These are phyloP conservation scores for Hyles lineata DNA, from an alignment of 2,888 invertebrate species.

Conservation along the genomic window DNA sequence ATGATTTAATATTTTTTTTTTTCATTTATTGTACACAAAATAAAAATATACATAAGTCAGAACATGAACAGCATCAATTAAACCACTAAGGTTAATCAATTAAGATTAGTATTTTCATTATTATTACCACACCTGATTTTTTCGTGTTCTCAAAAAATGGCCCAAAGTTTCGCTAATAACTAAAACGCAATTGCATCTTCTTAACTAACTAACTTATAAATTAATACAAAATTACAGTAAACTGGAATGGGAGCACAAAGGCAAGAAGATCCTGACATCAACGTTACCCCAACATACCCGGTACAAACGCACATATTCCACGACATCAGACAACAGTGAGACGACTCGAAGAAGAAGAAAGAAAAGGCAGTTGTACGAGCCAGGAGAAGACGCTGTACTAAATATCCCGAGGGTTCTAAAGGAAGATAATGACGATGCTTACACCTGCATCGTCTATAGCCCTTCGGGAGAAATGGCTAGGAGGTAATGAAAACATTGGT, in stretches of 20 bases:
- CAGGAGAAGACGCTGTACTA: conserved; percentile 83
- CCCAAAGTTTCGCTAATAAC: too few relatives aligned
- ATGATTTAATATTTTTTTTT: too few relatives aligned
- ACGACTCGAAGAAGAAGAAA: conserved; percentile 56
- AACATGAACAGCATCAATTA: too few relatives aligned
- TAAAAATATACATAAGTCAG: too few relatives aligned
- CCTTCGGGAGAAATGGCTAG: conserved; percentile 91
- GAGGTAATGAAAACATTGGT: conserved; percentile 60
- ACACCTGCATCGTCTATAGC: conserved; percentile 92
- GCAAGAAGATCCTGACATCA: conserved; percentile 69
- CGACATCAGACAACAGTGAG: conserved; percentile 39
- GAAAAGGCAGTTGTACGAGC: conserved; percentile 69
- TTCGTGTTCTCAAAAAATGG: too few relatives aligned
- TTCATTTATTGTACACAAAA: too few relatives aligned
- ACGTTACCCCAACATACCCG: conserved; percentile 67
- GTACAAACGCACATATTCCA: conserved; percentile 62
- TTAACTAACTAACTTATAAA: too few relatives aligned
- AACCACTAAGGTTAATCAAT: too few relatives aligned
- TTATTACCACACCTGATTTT: too few relatives aligned
- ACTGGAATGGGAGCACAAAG: conserved; percentile 80
- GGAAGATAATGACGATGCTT: conserved; percentile 89
- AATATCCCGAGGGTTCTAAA: conserved; percentile 86
- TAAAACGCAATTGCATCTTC: too few relatives aligned
- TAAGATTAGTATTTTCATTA: too few relatives aligned
- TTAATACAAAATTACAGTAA: conserved; percentile 53